A percentile compares a stretch with the other conserved stretches of the same genome.
Evolutionary conservation across 2,113 vertebrate genomes (phyloP).

Genomic region (Rhea americana): DNA sequence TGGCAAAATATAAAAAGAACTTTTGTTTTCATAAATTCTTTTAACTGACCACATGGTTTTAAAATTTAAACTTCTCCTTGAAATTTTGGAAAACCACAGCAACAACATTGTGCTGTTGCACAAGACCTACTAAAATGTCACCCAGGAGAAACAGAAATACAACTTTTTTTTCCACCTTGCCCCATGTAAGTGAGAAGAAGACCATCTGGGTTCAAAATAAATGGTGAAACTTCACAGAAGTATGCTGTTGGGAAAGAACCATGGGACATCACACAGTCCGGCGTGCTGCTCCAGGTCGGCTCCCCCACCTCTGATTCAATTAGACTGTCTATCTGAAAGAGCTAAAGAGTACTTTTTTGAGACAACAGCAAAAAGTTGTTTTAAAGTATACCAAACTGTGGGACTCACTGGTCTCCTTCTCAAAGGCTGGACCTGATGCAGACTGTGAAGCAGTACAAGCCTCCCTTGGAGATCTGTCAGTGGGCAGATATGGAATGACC

Average conservation of each 20-base stretch:
- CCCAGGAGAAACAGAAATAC: background rate
- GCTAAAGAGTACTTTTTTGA: background rate
- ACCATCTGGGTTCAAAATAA: background rate
- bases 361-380: background rate
- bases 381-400: background rate
- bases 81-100: background rate
- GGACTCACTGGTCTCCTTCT: background rate
- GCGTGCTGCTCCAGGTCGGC: background rate
- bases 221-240: background rate
- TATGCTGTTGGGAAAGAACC: background rate
- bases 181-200: background rate
- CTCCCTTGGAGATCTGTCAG: background rate
- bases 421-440: background rate
- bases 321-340: background rate
- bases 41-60: slow-evolving; percentile 2
- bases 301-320: background rate
- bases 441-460: background rate
- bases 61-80: slow-evolving; percentile 5
- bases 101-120: background rate
- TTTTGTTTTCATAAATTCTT: slow-evolving; percentile 1
- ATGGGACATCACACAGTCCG: background rate
- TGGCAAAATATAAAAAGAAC: slow-evolving; percentile 3
- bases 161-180: background rate
- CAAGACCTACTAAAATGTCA: background rate
- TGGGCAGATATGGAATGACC: background rate